Conservation (phyloP, 2,113 vertebrate genomes). For the Acrocephalus kingi region DNA sequence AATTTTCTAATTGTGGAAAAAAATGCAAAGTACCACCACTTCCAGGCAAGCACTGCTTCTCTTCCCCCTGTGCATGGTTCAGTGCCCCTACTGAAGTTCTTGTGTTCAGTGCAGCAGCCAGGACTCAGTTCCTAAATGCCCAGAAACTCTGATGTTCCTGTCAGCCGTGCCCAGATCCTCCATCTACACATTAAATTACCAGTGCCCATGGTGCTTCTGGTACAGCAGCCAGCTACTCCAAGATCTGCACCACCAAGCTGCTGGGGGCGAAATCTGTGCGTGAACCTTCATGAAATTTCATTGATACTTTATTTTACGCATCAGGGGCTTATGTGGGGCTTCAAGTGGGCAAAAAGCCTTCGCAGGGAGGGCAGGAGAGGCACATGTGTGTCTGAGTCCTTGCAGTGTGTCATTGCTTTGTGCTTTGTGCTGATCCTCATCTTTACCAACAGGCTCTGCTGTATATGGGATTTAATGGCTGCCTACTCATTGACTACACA, state of each 20-base stretch:
- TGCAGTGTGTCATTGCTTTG: background rate
- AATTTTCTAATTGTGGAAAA: slow-evolving; percentile 23
- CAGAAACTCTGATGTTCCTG: background rate
- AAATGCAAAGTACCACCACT: background rate
- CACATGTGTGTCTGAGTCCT: background rate
- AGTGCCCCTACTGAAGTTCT: background rate
- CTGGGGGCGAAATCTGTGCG: fast-evolving
- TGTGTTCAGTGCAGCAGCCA: background rate
- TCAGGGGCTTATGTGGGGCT: background rate
- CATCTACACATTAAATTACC: background rate
- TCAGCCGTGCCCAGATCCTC: background rate
- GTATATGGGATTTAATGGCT: background rate
- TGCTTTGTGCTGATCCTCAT: fast-evolving
- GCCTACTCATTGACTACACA: background rate
- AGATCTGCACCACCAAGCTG: background rate
- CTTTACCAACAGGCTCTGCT: background rate
- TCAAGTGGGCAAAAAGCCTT: background rate
- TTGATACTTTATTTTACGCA: background rate
- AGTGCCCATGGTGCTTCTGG: background rate
- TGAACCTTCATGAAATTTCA: background rate
- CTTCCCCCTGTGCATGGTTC: fast-evolving
- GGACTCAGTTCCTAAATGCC: background rate
- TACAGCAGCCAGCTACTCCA: background rate
- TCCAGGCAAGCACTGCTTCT: background rate
- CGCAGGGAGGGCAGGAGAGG: background rate